Evolutionary conservation across 1,140 invertebrate species (phyloP), one percentile per base, ranked within the genome.

Genomic region (Drosophila nigrodunni): DNA sequence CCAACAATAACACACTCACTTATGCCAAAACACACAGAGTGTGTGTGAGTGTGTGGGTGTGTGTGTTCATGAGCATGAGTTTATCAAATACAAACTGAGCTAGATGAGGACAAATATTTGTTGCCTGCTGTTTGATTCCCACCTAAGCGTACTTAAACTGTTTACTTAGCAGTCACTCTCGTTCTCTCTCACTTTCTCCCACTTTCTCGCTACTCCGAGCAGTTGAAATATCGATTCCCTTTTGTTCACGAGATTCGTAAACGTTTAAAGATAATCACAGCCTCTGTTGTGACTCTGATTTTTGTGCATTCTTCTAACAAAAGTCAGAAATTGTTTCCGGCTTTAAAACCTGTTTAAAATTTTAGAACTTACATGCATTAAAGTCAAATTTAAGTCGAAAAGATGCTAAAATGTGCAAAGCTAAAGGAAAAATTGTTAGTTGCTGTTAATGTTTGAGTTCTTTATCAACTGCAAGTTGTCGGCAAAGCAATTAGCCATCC

Each of bases 51-150:
- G 18, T 25, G 47, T 47, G 13, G 8, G 9, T 49, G 47, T 34
- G 15, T 35, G 50, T 39, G 44, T 25, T 7, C 34, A 15, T n/a
- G 30, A 43, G 15, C 37, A 43, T 30, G 57, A 30, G 30, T 43
- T 69, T 50, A 69, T 43, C 46, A 50, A 60, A 69, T 30, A 54
- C 37, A 60, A 60, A 60, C 15, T 30, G 9, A 69, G 50, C 30
- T 37, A 37, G 50, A 7, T 54, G 34, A 15, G 50, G 30, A 15
- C 50, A 54, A 54, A 54, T 54, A 54, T 54, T 54, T 54, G 50
- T 37, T 54, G 34, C 34, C 34, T 54, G 30, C n/a, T 15, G 3
- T 34, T 13, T 8, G n/a, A 54, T 34, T 52, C 50, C 35, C 50
- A 54, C 50, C 9, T 35, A 13, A 13, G 50, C 30, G 50, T 15